phyloP scores from a whole-genome alignment of 92 coral and sea anemone species.

The Parazoanthus darwini region DNA sequence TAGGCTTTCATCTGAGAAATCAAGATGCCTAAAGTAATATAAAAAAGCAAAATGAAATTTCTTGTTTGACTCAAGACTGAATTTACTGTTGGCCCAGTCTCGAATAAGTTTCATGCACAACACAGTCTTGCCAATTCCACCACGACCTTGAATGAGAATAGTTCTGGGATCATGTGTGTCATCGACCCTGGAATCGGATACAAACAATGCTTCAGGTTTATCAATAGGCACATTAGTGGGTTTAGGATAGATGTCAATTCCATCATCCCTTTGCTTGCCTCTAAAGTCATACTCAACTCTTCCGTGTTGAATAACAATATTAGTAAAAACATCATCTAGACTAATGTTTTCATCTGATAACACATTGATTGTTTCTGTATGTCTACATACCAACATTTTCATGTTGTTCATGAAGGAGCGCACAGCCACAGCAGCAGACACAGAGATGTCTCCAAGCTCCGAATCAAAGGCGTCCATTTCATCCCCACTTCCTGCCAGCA shows the following conservation, averaged over 20 bases:
- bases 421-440: not conserved
- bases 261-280: not conserved
- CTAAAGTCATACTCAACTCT: not conserved
- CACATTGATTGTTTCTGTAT: slow-evolving; percentile 1
- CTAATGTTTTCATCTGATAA: not conserved
- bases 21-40: not conserved
- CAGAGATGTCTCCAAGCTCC: not conserved
- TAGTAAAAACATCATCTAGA: slow-evolving; percentile 50
- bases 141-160: slow-evolving; percentile 59
- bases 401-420: not conserved
- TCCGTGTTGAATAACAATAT: slow-evolving; percentile 46
- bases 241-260: slow-evolving; percentile 15
- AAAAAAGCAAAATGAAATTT: not conserved
- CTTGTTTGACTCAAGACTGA: not conserved
- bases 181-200: not conserved
- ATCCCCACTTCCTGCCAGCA: not conserved
- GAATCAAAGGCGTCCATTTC: not conserved
- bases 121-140: slow-evolving; percentile 61
- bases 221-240: slow-evolving; percentile 20
- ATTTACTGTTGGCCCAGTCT: slow-evolving; percentile 55
- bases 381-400: not conserved
- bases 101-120: slow-evolving; percentile 56
- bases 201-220: slow-evolving; percentile 16
- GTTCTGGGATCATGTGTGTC: slow-evolving; percentile 44
- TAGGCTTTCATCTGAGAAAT: not conserved